phyloP scores from a whole-genome alignment of 53 echinoderm and acorn worm genomes.

The Glandiceps talaboti region DNA sequence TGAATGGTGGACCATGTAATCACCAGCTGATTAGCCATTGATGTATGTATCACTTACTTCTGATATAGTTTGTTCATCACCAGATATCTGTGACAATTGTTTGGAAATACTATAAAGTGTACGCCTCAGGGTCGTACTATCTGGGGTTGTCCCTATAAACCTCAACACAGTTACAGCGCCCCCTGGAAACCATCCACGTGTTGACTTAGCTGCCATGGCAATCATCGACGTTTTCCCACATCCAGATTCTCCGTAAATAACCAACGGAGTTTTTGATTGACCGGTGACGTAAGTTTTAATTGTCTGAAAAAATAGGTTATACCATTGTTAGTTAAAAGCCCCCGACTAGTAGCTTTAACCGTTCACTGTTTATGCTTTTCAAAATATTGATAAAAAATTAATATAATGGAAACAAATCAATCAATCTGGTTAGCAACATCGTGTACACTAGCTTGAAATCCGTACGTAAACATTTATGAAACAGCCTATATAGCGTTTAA shows the following conservation, averaged over 20 bases:
- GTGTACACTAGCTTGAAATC: too few relatives aligned
- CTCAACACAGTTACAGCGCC: conserved; percentile 12
- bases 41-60: too few relatives aligned
- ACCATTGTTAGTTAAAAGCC: too few relatives aligned
- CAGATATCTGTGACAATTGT: conserved; percentile 17
- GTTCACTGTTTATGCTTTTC: too few relatives aligned
- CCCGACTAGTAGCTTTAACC: too few relatives aligned
- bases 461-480: too few relatives aligned
- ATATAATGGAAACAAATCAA: too few relatives aligned
- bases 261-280: conserved; percentile 3
- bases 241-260: conserved; percentile 28
- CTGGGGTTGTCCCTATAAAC: conserved; percentile 30
- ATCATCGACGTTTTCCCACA: conserved; percentile 32
- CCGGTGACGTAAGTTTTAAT: background rate
- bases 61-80: background rate
- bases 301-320: background rate
- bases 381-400: too few relatives aligned
- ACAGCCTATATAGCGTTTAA: too few relatives aligned
- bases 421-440: too few relatives aligned
- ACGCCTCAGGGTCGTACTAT: conserved; percentile 20
- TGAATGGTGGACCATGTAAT: too few relatives aligned
- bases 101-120: conserved; percentile 14
- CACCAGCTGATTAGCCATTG: too few relatives aligned
- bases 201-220: conserved; percentile 16
- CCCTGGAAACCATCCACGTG: conserved; percentile 3